These are phyloP conservation scores for Helobdella robusta DNA, from an alignment of 2,888 invertebrate species.

Conservation along the genomic window DNA sequence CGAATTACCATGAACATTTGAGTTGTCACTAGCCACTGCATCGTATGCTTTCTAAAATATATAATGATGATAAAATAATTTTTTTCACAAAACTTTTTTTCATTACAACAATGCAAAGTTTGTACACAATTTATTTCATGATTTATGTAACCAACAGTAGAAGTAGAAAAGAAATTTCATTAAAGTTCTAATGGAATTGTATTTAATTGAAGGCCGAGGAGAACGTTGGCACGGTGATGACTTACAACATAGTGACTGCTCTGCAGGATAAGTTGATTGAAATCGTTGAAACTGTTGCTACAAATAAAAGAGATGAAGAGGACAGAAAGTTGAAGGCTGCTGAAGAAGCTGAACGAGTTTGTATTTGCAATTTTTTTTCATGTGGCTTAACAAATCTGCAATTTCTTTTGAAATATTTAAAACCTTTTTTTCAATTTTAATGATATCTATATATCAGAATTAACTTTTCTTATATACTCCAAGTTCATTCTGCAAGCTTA, in stretches of 20 bases:
- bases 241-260: conserved; percentile 84
- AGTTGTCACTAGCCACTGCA: too few species aligned
- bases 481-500: background rate
- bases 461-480: background rate
- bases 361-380: background rate
- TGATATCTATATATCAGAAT: too few species aligned
- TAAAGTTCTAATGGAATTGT: too few species aligned
- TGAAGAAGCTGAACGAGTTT: conserved; percentile 78
- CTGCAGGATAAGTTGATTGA: conserved; percentile 77
- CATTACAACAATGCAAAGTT: too few species aligned
- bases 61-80: too few species aligned
- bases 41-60: too few species aligned
- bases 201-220: conserved; percentile 55
- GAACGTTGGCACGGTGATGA: conserved; percentile 93
- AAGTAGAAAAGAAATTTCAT: background rate
- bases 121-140: too few species aligned
- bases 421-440: background rate
- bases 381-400: background rate
- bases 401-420: background rate
- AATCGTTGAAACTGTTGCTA: conserved; percentile 67
- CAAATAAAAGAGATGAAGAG: conserved; percentile 59
- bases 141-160: too few species aligned
- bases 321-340: conserved; percentile 61
- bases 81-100: too few species aligned
- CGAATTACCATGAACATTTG: too few species aligned